phyloP scores from a whole-genome alignment of 2,113 vertebrate species.

The Zosterops japonicus region DNA sequence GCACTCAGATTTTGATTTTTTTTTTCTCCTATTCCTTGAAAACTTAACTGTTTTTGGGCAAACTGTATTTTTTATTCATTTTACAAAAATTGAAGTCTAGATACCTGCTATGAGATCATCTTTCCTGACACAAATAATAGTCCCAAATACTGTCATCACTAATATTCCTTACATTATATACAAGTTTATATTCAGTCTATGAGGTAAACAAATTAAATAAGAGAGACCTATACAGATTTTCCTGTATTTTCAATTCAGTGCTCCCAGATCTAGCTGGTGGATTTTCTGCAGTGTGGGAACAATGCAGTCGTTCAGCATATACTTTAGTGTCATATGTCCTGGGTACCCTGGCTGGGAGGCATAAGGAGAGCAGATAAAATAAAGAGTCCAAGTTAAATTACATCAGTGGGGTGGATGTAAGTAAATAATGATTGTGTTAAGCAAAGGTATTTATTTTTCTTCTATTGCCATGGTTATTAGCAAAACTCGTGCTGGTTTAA shows the following conservation, averaged over 20 bases:
- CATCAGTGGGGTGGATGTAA: not conserved
- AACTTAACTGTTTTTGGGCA: not conserved
- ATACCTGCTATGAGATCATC: not conserved
- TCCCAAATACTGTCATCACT: accelerated
- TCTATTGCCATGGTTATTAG: not conserved
- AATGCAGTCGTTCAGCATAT: not conserved
- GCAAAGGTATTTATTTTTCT: conserved; percentile 39
- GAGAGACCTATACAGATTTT: not conserved
- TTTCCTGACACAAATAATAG: not conserved
- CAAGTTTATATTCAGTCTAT: not conserved
- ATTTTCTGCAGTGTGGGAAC: not conserved
- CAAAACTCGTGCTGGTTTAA: conserved; percentile 27
- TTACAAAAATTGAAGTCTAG: not conserved
- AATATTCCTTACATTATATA: not conserved
- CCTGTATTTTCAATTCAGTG: not conserved
- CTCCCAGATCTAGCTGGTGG: not conserved
- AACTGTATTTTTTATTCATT: not conserved
- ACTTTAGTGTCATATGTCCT: not conserved
- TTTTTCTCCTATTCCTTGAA: not conserved
- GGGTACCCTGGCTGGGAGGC: not conserved
- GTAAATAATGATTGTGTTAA: conserved; percentile 4
- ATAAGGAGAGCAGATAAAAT: not conserved
- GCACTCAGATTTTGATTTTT: not conserved
- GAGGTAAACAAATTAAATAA: not conserved
- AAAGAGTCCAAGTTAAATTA: not conserved